Conservation (phyloP, 92 coral and sea anemone genomes). For the Palythoa grandis region DNA sequence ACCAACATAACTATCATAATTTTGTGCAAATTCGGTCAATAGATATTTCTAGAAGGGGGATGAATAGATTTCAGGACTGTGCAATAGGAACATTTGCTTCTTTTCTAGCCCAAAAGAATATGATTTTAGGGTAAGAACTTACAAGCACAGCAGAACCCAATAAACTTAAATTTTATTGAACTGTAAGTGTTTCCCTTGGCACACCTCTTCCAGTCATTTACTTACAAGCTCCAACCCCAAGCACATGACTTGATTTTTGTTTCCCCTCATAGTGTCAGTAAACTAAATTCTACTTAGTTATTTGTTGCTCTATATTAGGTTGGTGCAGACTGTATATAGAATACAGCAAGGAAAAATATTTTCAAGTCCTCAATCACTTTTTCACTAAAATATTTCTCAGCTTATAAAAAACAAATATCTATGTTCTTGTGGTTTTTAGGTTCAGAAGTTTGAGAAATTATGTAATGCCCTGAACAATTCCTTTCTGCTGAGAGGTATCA, state of each 20-base stretch:
- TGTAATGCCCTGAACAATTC: conserved; percentile 5
- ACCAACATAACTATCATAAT: too few relatives aligned
- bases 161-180: too few relatives aligned
- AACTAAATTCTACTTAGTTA: background rate
- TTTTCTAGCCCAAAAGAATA: too few relatives aligned
- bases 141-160: too few relatives aligned
- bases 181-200: too few relatives aligned
- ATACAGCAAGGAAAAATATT: background rate
- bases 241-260: background rate
- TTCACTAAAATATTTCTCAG: background rate
- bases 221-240: background rate
- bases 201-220: background rate
- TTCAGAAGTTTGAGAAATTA: conserved; percentile 43
- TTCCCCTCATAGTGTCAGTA: background rate
- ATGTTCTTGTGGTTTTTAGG: conserved; percentile 20
- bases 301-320: too few relatives aligned
- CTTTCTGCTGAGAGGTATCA: conserved; percentile 27
- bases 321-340: background rate
- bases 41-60: too few relatives aligned
- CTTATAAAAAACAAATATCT: too few relatives aligned
- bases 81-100: too few relatives aligned
- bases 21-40: too few relatives aligned
- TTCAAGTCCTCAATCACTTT: background rate
- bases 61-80: too few relatives aligned
- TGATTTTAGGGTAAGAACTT: too few relatives aligned